phyloP scores from a whole-genome alignment of 2,113 vertebrate genomes.

The Cathartes aura region DNA sequence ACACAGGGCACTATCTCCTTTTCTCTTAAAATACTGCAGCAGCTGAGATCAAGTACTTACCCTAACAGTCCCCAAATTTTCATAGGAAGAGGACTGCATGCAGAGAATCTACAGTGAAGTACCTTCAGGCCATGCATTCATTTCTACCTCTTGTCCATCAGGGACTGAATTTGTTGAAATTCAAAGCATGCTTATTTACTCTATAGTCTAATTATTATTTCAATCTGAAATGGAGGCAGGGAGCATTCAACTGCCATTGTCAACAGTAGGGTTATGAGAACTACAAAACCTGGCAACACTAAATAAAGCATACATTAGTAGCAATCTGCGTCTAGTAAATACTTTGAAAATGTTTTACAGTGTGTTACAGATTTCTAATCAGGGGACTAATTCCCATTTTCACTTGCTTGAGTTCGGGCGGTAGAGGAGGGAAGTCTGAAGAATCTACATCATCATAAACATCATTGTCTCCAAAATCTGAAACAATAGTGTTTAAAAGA shows the following conservation, averaged over 20 bases:
- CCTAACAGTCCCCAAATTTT: not conserved
- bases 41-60: not conserved
- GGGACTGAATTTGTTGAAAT: not conserved
- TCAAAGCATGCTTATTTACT: not conserved
- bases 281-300: not conserved
- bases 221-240: not conserved
- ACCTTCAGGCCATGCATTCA: not conserved
- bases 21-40: not conserved
- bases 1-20: not conserved
- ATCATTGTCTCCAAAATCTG: constrained; percentile 74
- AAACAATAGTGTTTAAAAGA: not conserved
- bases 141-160: not conserved
- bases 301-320: not conserved
- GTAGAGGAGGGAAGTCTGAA: constrained; percentile 71
- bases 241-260: not conserved
- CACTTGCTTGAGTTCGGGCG: constrained; percentile 75
- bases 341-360: not conserved
- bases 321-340: not conserved
- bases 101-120: not conserved
- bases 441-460: constrained; percentile 91
- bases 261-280: not conserved
- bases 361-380: not conserved
- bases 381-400: not conserved
- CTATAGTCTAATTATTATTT: not conserved
- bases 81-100: not conserved